Percentiles rank a stretch among this genome's conserved stretches.
Evolutionary conservation across 1,140 invertebrate genomes (phyloP).

Genomic region (Pygmarrhopalites habei): DNA sequence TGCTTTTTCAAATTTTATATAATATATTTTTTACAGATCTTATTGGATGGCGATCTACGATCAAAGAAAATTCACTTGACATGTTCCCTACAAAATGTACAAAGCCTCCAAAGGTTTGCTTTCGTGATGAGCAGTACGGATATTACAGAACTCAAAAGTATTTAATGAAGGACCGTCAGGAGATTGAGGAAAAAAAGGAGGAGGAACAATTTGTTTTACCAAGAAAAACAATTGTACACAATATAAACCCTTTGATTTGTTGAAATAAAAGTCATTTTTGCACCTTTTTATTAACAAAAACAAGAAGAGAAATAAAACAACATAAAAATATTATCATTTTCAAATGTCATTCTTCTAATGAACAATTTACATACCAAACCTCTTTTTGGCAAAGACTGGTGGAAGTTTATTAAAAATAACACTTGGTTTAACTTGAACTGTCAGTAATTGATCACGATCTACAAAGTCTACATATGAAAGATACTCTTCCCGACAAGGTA

Average conservation of each 20-base stretch:
- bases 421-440: constrained; percentile 33
- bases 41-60: constrained; percentile 28
- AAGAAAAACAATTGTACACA: constrained; percentile 13
- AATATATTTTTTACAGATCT: constrained; percentile 7
- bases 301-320: too few relatives aligned
- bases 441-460: constrained; percentile 24
- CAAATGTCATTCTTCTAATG: not conserved
- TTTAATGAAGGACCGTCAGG: constrained; percentile 6
- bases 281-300: too few relatives aligned
- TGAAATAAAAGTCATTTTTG: constrained; percentile 3
- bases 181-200: not conserved
- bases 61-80: constrained; percentile 22
- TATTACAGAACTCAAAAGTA: constrained; percentile 23
- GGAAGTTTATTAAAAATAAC: constrained; percentile 30
- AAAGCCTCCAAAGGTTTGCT: constrained; percentile 19
- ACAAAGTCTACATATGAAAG: constrained; percentile 25
- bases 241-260: constrained; percentile 26
- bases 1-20: constrained; percentile 3
- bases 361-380: constrained; percentile 32
- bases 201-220: constrained; percentile 2
- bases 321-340: not conserved
- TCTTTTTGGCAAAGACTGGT: constrained; percentile 36
- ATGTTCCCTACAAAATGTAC: constrained; percentile 2
- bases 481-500: constrained; percentile 21
- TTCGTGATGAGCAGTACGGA: constrained; percentile 25